phyloP scores from a whole-genome alignment of 2,888 invertebrate species.

The Tenthredo mesomela region DNA sequence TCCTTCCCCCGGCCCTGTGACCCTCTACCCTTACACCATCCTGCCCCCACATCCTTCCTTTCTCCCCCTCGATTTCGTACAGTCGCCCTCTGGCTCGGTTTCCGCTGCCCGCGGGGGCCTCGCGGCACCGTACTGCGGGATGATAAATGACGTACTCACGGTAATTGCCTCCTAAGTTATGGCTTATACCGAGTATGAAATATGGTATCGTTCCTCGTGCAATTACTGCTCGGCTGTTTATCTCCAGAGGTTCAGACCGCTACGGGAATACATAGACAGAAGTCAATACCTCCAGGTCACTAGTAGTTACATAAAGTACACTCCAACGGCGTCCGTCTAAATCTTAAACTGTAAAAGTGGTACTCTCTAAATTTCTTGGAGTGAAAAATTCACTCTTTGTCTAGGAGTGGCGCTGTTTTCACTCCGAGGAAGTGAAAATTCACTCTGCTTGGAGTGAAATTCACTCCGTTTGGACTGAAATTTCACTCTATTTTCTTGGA shows the following conservation, averaged over 20 bases:
- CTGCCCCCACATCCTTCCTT: not conserved
- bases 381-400: no score
- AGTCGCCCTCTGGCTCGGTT: slow-evolving; percentile 20
- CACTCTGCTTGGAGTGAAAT: no score
- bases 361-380: no score
- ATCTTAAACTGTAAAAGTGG: no score
- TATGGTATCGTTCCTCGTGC: slow-evolving; percentile 82
- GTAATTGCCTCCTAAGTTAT: slow-evolving; percentile 83
- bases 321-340: no score
- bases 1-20: not conserved
- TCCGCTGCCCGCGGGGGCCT: slow-evolving; percentile 54
- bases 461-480: no score
- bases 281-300: not conserved
- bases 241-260: slow-evolving; percentile 69
- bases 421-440: no score
- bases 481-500: no score
- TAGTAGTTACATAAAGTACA: not conserved
- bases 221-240: slow-evolving; percentile 81
- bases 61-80: not conserved
- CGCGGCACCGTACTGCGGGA: slow-evolving; percentile 67
- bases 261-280: not conserved
- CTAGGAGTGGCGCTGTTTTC: no score
- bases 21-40: not conserved
- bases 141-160: slow-evolving; percentile 82
- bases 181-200: slow-evolving; percentile 81